Evolutionary conservation across 35 echinoderm and acorn worm species (phyloP).

Genomic region (Holothuria glaberrima): DNA sequence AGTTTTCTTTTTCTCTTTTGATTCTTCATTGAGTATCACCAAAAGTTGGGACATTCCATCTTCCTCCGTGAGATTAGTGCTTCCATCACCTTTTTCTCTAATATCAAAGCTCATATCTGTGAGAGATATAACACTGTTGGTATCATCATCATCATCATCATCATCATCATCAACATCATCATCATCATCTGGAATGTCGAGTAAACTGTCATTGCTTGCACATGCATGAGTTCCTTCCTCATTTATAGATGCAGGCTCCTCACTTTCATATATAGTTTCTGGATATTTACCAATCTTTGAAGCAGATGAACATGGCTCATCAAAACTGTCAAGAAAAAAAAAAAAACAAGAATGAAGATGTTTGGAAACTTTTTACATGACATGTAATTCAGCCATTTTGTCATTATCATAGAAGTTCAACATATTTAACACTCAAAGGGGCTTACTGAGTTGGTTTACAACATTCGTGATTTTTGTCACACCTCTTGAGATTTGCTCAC

Average conservation of each 20-base stretch:
- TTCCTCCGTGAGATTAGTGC: background rate
- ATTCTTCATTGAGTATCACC: conserved; percentile 41
- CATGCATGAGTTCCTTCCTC: background rate
- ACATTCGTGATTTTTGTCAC: too few species aligned
- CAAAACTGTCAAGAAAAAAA: background rate
- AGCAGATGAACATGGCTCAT: background rate
- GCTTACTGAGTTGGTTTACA: too few species aligned
- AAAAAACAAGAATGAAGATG: too few species aligned
- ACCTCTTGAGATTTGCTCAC: too few species aligned
- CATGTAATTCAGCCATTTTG: too few species aligned
- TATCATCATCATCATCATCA: conserved; percentile 20
- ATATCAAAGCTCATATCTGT: conserved; percentile 61
- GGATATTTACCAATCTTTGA: background rate
- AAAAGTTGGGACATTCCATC: conserved; percentile 24
- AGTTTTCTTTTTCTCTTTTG: background rate
- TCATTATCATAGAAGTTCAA: too few species aligned
- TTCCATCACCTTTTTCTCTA: background rate
- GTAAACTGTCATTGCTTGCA: background rate
- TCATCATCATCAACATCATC: too few species aligned
- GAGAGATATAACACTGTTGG: conserved; percentile 18
- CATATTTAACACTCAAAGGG: too few species aligned
- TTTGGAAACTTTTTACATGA: too few species aligned
- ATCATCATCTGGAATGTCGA: background rate
- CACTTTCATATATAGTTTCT: background rate
- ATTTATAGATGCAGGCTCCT: background rate